phyloP scores from a whole-genome alignment of 1,140 invertebrate genomes.

The Bombyx mori region DNA sequence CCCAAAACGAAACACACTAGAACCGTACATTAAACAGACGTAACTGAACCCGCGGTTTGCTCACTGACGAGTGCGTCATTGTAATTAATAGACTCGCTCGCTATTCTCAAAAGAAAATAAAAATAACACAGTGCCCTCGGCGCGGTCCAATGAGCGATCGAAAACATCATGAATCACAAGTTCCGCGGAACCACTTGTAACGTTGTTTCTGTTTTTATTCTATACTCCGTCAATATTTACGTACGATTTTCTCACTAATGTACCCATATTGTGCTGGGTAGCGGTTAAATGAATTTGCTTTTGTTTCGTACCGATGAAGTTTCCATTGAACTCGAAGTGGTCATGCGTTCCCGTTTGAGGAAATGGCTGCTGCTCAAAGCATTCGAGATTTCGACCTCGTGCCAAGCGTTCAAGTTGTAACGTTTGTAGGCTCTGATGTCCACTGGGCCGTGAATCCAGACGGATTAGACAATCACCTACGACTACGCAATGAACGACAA shows the following conservation, averaged over 20 bases:
- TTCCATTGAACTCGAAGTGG: too few species aligned
- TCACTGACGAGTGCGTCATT: conserved; percentile 49
- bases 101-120: conserved; percentile 64
- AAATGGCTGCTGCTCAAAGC: too few species aligned
- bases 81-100: conserved; percentile 57
- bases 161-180: conserved; percentile 57
- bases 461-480: too few species aligned
- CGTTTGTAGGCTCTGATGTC: too few species aligned
- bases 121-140: conserved; percentile 45
- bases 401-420: too few species aligned
- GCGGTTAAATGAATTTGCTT: too few species aligned
- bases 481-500: too few species aligned
- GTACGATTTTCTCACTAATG: conserved; percentile 10
- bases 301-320: too few species aligned
- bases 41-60: conserved; percentile 18
- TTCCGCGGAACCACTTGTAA: conserved; percentile 51
- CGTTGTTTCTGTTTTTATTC: conserved; percentile 24
- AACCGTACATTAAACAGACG: conserved; percentile 28
- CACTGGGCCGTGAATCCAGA: too few species aligned
- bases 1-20: background rate
- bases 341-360: too few species aligned
- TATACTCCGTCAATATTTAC: conserved; percentile 30
- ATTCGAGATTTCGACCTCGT: too few species aligned
- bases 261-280: too few species aligned
- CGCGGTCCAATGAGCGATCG: conserved; percentile 26